phyloP scores from a whole-genome alignment of 2,888 invertebrate species.

The Noctua comes region DNA sequence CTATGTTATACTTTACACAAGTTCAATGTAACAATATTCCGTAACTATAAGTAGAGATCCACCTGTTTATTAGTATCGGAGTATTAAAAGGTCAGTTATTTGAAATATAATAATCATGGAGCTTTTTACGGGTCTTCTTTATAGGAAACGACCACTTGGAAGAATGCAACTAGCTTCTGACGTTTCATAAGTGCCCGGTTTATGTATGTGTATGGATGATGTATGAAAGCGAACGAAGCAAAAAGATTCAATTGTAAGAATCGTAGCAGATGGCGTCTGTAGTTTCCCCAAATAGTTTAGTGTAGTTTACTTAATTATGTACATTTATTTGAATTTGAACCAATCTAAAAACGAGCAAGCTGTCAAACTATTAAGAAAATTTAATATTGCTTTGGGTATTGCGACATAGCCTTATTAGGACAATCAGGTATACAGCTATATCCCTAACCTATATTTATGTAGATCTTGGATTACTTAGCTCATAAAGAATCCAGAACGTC shows the following conservation, averaged over 20 bases:
- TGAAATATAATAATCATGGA: not conserved
- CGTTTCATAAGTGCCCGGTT: not conserved
- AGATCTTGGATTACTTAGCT: not conserved
- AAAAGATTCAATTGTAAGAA: not conserved
- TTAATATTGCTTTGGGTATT: conserved; percentile 10
- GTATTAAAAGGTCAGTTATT: not conserved
- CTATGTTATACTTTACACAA: not conserved
- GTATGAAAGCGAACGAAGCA: not conserved
- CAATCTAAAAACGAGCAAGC: not conserved
- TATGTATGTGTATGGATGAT: not conserved
- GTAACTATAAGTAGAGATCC: not conserved
- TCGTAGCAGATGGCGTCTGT: not conserved
- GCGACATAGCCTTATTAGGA: not conserved
- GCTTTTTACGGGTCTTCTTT: not conserved
- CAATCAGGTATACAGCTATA: conserved; percentile 3
- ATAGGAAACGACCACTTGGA: not conserved
- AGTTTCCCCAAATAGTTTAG: not conserved
- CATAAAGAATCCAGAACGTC: conserved; percentile 19
- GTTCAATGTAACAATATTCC: not conserved
- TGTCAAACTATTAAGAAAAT: not conserved
- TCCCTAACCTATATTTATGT: not conserved
- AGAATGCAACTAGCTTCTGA: not conserved
- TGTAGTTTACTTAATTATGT: not conserved
- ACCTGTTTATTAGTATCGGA: not conserved
- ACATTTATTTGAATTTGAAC: not conserved